Conservation (phyloP, 2,113 vertebrate genomes). For the Tonatia bakeri region DNA sequence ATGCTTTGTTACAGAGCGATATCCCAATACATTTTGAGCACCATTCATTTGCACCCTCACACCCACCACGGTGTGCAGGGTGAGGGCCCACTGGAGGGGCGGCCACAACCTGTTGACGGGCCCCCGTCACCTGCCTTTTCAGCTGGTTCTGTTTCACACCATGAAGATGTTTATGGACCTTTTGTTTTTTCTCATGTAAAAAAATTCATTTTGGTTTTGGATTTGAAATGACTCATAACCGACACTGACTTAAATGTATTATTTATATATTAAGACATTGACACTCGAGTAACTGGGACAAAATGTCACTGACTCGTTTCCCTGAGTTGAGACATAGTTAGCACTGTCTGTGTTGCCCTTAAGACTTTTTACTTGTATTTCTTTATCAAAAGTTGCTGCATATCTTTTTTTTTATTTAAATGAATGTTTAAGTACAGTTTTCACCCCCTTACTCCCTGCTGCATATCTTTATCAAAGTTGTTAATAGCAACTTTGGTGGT, state of each 20-base stretch:
- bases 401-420: no score
- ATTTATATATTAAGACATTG: neutral
- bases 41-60: rapidly evolving
- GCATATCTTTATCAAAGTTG: neutral
- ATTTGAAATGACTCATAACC: constrained; percentile 28
- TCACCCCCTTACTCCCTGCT: no score
- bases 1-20: neutral
- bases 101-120: rapidly evolving
- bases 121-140: rapidly evolving
- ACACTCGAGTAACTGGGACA: neutral
- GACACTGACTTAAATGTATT: neutral
- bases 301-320: neutral
- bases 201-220: neutral
- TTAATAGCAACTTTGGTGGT: neutral
- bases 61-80: neutral
- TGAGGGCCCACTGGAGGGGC: neutral
- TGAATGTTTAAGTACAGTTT: no score
- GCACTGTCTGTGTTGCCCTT: neutral
- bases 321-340: neutral
- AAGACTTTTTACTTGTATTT: neutral
- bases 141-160: neutral
- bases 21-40: neutral
- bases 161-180: neutral
- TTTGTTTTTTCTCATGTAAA: neutral
- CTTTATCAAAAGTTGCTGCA: neutral